Conservation (phyloP, 1,140 invertebrate species). For the Neodiprion lecontei region DNA sequence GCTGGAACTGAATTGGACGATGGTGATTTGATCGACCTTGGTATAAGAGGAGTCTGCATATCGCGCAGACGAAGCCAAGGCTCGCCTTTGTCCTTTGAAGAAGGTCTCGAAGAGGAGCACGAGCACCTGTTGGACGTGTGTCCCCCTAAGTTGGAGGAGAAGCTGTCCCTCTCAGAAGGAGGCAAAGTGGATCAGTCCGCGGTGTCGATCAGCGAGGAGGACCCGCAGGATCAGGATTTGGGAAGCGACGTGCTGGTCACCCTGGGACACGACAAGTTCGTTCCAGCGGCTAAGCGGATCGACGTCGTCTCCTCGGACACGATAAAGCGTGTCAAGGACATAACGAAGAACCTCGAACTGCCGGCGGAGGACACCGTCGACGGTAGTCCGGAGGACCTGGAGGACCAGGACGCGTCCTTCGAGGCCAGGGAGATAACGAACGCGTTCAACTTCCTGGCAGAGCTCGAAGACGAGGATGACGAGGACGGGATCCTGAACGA, state of each 20-base stretch:
- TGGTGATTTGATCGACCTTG: conserved; percentile 55
- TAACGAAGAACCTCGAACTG: conserved; percentile 56
- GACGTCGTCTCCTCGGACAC: conserved; percentile 58
- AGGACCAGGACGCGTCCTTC: conserved; percentile 23
- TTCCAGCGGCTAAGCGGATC: conserved; percentile 52
- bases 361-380: conserved; percentile 36
- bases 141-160: conserved; percentile 54
- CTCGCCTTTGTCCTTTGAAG: conserved; percentile 14
- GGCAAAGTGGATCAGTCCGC: conserved; percentile 28
- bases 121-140: conserved; percentile 58
- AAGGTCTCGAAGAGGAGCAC: conserved; percentile 46
- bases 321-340: conserved; percentile 54
- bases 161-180: conserved; percentile 46
- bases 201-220: conserved; percentile 20
- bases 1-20: conserved; percentile 42
- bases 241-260: conserved; percentile 49
- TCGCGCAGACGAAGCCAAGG: conserved; percentile 12
- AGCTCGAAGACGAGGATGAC: conserved; percentile 48
- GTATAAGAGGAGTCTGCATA: conserved; percentile 41
- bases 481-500: conserved; percentile 2
- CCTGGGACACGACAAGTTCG: conserved; percentile 54
- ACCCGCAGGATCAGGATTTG: too few species aligned
- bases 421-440: conserved; percentile 42
- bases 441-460: conserved; percentile 53
- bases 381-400: conserved; percentile 26